Base-by-base conservation (phyloP, 1,140 invertebrate species). In the Aphaenogaster floridana region DNA sequence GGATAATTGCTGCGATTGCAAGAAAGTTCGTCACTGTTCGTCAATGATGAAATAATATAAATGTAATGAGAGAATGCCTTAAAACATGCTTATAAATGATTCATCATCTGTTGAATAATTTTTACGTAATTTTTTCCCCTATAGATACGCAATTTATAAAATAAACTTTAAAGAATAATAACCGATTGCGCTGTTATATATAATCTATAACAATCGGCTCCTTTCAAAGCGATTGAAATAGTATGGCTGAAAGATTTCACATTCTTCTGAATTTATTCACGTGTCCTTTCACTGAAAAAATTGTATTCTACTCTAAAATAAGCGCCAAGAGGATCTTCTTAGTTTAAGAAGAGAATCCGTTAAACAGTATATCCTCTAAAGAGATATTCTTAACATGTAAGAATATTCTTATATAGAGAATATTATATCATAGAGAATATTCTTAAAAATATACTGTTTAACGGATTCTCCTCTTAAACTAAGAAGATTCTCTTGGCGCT, bases 21-120 rank as follows among this genome's bases (percentile, higher is more conserved):
- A 7, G 9, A 39, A 54, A 34, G 0, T 34, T 57, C 39, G 1
- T 34, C 36, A 34, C 9, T 54, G 3, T 69, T 66, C 28, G n/a
- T 64, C 15, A 34, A 64, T 36, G 2, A 39, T 69, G 28, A 81
- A 69, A 71, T 80, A 68, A 68, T 50, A 54, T 39, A 63, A 52
- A 45, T 6, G 1, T 2, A 78, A 63, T 39, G 48, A 48, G 17
- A 78, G 1, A 48, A 48, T 61, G 15, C 2, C 57, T 76, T 59
- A 21, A 6, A 15, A 21, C 3, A 17, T 28, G 4, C 15, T 48
- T 28, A 63, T 45, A 77, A 61, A 17, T 36, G 8, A 72, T 39
- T 66, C 15, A 4, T n/a, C 3, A 13, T 28, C 36, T n/a, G 2
- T 48, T 9, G 45, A 72, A 52, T 52, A n/a, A 52, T 48, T 52